Percentiles rank a stretch among this genome's conserved stretches.
These are phyloP conservation scores for Masnerella sp. DNA, from an alignment of 2,888 invertebrate genomes.

Conservation along the genomic window DNA sequence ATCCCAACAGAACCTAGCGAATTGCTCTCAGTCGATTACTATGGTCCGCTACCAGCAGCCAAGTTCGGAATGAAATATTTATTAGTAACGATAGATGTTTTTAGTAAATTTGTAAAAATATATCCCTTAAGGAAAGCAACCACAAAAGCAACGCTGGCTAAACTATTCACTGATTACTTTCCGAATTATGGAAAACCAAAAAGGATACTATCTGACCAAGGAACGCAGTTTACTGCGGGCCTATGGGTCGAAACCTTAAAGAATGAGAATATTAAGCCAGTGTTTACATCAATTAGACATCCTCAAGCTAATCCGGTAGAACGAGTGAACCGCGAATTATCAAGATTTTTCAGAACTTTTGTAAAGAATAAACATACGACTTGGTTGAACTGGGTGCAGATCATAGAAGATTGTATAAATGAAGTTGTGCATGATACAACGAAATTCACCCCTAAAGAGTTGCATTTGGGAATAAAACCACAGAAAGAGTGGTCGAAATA, in stretches of 20 bases:
- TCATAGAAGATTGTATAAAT: constrained; percentile 8
- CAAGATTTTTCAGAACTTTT: constrained; percentile 1
- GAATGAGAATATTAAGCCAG: constrained; percentile 4
- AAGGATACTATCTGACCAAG: constrained; percentile 24
- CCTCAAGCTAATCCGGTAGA: constrained; percentile 45
- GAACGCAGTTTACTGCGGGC: constrained; percentile 33
- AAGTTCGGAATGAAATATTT: constrained; percentile 28
- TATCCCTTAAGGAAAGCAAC: constrained; percentile 43
- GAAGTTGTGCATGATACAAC: constrained; percentile 6
- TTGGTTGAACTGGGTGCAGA: background rate
- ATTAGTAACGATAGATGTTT: constrained; percentile 37
- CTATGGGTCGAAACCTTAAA: constrained; percentile 9
- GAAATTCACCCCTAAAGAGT: background rate
- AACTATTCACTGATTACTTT: constrained; percentile 36
- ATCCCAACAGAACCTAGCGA: constrained; percentile 13
- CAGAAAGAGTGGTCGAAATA: background rate
- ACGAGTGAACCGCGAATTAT: constrained; percentile 21
- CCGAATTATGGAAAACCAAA: constrained; percentile 15
- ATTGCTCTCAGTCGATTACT: constrained; percentile 43
- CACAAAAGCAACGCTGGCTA: constrained; percentile 16
- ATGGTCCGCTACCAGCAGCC: constrained; percentile 42
- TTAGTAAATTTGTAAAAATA: constrained; percentile 33
- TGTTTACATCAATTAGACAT: constrained; percentile 28
- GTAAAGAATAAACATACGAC: background rate
- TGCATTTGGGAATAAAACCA: background rate